phyloP scores from a whole-genome alignment of 2,888 invertebrate species.

The Halictus ligatus region DNA sequence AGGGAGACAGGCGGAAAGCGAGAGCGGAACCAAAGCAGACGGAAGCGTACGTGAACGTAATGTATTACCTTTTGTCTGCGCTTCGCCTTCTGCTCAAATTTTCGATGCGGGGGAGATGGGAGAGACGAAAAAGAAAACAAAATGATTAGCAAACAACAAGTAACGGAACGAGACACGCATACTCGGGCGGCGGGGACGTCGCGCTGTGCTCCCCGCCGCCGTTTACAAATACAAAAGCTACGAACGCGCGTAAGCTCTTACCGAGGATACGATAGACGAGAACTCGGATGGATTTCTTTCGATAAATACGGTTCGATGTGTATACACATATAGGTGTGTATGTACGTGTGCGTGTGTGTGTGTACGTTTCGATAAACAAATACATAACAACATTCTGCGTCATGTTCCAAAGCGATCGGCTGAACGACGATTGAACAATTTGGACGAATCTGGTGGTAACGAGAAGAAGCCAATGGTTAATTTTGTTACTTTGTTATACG shows the following conservation, averaged over 20 bases:
- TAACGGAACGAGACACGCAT: slow-evolving; percentile 64
- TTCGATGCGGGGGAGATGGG: slow-evolving; percentile 73
- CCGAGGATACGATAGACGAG: neutral
- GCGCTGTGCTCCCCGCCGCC: slow-evolving; percentile 7
- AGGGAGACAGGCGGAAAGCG: neutral
- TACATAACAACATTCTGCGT: slow-evolving; percentile 8
- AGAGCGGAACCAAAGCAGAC: slow-evolving; percentile 23
- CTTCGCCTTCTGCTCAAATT: slow-evolving; percentile 81
- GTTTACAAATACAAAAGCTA: slow-evolving; percentile 42
- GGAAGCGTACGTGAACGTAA: slow-evolving; percentile 68
- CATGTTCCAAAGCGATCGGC: neutral
- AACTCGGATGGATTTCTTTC: neutral
- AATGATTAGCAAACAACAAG: slow-evolving; percentile 68
- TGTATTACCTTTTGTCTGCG: slow-evolving; percentile 81
- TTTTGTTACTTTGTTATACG: slow-evolving; percentile 47
- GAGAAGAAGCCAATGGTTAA: slow-evolving; percentile 52
- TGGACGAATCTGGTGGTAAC: neutral
- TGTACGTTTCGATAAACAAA: slow-evolving; percentile 2
- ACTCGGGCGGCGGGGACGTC: slow-evolving; percentile 77
- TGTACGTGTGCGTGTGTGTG: neutral
- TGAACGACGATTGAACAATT: neutral
- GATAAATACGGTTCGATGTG: neutral
- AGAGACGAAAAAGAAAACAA: slow-evolving; percentile 78
- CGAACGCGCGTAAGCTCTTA: slow-evolving; percentile 41
- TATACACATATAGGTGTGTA: neutral